Percentiles rank a stretch among this genome's conserved stretches.
phyloP scores from a whole-genome alignment of 2,888 invertebrate genomes.

The Nezara viridula region DNA sequence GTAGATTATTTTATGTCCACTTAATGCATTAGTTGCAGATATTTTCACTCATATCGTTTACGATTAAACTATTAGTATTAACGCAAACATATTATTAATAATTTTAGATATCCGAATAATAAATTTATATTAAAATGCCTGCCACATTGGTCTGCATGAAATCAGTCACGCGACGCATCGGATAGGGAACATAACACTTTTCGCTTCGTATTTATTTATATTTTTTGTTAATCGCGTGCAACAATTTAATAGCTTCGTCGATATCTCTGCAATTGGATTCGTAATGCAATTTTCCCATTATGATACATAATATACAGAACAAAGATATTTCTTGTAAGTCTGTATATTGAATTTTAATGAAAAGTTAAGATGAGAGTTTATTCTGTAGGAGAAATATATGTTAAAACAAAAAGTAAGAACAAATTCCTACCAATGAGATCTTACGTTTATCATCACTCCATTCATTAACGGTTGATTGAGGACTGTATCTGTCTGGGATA shows the following conservation, averaged over 20 bases:
- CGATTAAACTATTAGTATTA: not conserved
- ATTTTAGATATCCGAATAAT: slow-evolving; percentile 9
- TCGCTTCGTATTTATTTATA: slow-evolving; percentile 17
- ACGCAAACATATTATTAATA: not conserved
- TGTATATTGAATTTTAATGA: not conserved
- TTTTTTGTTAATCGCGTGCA: slow-evolving; percentile 29
- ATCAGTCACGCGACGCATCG: not conserved
- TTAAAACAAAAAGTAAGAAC: not conserved
- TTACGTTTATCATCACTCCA: not conserved
- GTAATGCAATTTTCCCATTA: not conserved
- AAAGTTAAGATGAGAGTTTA: not conserved
- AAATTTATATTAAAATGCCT: slow-evolving; percentile 16
- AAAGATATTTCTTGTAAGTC: not conserved
- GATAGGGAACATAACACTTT: not conserved
- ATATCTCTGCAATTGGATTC: not conserved
- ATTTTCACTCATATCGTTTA: too few relatives aligned
- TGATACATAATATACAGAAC: not conserved
- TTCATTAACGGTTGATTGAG: not conserved
- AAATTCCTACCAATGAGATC: not conserved
- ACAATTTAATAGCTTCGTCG: slow-evolving; percentile 20
- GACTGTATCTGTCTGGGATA: too few relatives aligned
- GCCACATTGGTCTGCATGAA: slow-evolving; percentile 22
- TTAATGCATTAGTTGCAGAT: too few relatives aligned
- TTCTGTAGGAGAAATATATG: not conserved
- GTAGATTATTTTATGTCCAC: too few relatives aligned